These are phyloP conservation scores for Lerema accius DNA, from an alignment of 1,140 invertebrate genomes.

Conservation along the genomic window DNA sequence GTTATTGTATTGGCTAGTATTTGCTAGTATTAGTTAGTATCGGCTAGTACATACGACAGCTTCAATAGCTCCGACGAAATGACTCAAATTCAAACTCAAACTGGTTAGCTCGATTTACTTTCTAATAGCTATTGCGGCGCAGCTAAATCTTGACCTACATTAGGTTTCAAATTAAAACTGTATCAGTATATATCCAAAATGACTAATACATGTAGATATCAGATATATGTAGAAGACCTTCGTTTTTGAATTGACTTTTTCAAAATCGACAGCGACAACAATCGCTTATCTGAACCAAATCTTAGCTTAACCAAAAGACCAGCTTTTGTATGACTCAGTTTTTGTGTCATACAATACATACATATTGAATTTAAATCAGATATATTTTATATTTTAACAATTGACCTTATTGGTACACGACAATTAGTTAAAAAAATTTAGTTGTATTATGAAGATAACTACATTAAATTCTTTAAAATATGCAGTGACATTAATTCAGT, in stretches of 20 bases:
- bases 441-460: no score
- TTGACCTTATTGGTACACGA: no score
- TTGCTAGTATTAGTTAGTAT: no score
- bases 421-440: no score
- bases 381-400: no score
- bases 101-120: conserved; percentile 58
- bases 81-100: conserved; percentile 42
- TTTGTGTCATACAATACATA: no score
- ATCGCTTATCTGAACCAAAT: background rate
- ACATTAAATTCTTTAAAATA: no score
- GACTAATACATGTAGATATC: background rate
- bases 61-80: conserved; percentile 26
- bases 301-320: background rate
- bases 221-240: background rate
- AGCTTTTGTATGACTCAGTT: background rate
- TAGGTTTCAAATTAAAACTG: conserved; percentile 43
- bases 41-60: conserved; percentile 4
- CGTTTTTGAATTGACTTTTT: background rate
- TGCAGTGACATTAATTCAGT: no score
- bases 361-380: no score
- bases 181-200: conserved; percentile 20
- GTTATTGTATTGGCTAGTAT: no score
- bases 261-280: background rate
- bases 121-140: conserved; percentile 59
- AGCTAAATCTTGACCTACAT: conserved; percentile 56